phyloP scores from a whole-genome alignment of 2,888 invertebrate genomes.

The Eristalis intricaria region DNA sequence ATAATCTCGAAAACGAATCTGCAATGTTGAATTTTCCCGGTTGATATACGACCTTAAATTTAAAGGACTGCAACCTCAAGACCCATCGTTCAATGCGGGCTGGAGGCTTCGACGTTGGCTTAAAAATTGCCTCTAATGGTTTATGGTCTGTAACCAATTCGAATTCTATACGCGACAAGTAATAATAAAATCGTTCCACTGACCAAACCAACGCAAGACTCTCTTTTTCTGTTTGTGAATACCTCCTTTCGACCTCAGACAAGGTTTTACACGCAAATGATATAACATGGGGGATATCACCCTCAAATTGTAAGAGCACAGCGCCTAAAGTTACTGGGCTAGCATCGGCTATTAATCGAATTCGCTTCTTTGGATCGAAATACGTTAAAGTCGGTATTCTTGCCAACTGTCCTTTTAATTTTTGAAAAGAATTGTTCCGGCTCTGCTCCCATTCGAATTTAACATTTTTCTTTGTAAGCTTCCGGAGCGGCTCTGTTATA shows the following conservation, averaged over 20 bases:
- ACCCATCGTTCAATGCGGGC: constrained; percentile 66
- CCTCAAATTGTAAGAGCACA: constrained; percentile 60
- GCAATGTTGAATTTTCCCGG: too few species aligned
- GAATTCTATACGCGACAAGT: constrained; percentile 56
- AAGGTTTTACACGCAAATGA: constrained; percentile 78
- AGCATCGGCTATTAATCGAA: constrained; percentile 64
- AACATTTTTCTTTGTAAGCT: constrained; percentile 70
- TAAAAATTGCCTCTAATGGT: constrained; percentile 69
- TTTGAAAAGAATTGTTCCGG: constrained; percentile 69
- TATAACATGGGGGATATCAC: constrained; percentile 74
- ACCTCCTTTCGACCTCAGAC: constrained; percentile 75
- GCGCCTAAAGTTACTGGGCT: constrained; percentile 37
- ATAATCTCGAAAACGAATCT: too few species aligned
- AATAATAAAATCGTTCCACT: constrained; percentile 55
- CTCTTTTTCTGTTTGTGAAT: constrained; percentile 53
- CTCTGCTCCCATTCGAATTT: constrained; percentile 73
- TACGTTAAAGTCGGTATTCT: constrained; percentile 73
- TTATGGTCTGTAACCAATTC: constrained; percentile 70
- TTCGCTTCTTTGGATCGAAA: constrained; percentile 73
- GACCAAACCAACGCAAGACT: constrained; percentile 51
- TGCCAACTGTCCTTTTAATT: constrained; percentile 69
- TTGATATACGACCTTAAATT: too few species aligned
- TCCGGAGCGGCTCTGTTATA: constrained; percentile 75
- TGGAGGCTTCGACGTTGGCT: constrained; percentile 68
- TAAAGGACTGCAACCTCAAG: constrained; percentile 43